Evolutionary conservation across 2,888 invertebrate genomes (phyloP), one percentile per base, ranked within the genome.

Genomic region (Apodemia zela): DNA sequence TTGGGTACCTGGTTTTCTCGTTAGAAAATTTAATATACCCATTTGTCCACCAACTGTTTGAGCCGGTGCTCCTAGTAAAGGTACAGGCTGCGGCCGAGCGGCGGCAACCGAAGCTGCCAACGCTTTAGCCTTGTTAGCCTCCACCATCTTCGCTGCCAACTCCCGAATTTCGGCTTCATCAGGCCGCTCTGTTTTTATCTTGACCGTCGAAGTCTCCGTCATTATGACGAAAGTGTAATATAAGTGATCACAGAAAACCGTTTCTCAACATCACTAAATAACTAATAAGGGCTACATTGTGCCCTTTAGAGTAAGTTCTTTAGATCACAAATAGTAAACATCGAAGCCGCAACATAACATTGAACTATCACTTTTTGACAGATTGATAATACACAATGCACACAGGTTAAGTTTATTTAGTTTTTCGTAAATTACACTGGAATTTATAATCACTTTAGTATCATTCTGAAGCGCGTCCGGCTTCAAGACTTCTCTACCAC

Each of bases 151-250:
- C 75, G 96, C 96, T 72, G 97, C 97, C 90, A 97, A 81, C 86
- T 96, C 97, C 78, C 94, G 93, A 79, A 97, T 97, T 92, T 97
- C 97, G 73, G 96, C 96, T 84, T 97, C 97, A 92, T 97, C 97
- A 69, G 95, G 95, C 82, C 94, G 92, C 87, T 96, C 96, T 73
- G 94, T 94, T 84, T 96, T 96, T 69, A 96, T 94, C 76, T 92
- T 92, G 70, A 93, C 91, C 73, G 62, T 67, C 65, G 71, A 80
- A 76, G 71, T 66, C 61, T 80, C 80, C 71, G 86, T 84, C 87
- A 87, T 89, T 72, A 79, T 85, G 72, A 71, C 61, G 60, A 33
- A 42, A 58, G 47, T 29, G 42, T 38, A 29, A 13, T 45, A 18
- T 10, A 59, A 57, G 33, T 47, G 38, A n/a, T 60, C 57, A 45